phyloP scores from a whole-genome alignment of 2,888 invertebrate species.

The Callyntrura guangdongensis region DNA sequence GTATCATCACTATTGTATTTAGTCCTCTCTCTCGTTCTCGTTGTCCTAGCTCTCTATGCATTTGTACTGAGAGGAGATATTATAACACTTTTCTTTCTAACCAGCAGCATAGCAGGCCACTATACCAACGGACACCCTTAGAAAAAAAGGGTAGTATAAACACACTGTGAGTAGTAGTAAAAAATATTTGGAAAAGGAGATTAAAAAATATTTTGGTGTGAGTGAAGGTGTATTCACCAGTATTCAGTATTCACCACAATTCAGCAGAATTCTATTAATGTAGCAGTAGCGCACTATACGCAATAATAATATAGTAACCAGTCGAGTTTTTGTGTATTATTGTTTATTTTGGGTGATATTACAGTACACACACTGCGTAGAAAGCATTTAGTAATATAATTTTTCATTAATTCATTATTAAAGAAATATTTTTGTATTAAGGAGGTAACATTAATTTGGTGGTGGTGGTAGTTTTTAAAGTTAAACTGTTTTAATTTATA shows the following conservation, averaged over 20 bases:
- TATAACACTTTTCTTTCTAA: background rate
- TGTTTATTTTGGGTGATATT: too few relatives aligned
- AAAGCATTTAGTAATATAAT: too few relatives aligned
- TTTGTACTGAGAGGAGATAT: background rate
- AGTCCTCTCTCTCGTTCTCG: conserved; percentile 31
- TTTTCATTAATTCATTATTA: too few relatives aligned
- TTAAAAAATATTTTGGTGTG: background rate
- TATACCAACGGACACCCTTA: conserved; percentile 72
- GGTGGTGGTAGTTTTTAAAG: too few relatives aligned
- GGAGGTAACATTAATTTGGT: too few relatives aligned
- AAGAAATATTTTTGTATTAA: too few relatives aligned
- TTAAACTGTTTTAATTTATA: too few relatives aligned
- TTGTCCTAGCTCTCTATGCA: too few relatives aligned
- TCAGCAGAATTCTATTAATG: background rate
- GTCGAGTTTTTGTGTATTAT: background rate
- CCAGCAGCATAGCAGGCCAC: background rate
- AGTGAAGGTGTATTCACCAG: conserved; percentile 12
- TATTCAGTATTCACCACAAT: background rate
- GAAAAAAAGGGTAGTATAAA: conserved; percentile 34
- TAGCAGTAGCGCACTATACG: background rate
- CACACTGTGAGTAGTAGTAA: too few relatives aligned
- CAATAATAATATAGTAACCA: background rate
- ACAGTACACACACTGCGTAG: too few relatives aligned
- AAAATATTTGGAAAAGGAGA: background rate
- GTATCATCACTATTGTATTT: background rate